Evolutionary conservation across 2,113 vertebrate genomes (phyloP).

Genomic region (Microtus ochrogaster): DNA sequence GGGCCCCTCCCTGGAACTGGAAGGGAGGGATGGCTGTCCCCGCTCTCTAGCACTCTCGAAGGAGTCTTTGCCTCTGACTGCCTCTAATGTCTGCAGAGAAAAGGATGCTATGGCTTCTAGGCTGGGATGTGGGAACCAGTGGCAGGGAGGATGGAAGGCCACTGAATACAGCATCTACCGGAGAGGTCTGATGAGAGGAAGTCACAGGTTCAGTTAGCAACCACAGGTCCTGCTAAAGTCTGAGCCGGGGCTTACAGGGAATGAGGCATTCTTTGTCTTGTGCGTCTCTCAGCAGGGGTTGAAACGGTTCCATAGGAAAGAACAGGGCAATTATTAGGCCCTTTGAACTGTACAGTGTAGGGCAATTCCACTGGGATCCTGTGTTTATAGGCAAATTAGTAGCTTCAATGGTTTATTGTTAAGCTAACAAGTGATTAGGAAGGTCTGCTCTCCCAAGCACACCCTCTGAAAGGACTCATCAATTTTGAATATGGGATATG

Average conservation of each 20-base stretch:
- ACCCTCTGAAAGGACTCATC: constrained; percentile 58
- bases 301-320: constrained; percentile 78
- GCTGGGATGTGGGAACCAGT: background rate
- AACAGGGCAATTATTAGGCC: constrained; percentile 80
- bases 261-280: constrained; percentile 78
- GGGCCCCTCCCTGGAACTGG: background rate
- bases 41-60: background rate
- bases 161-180: background rate
- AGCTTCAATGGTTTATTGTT: constrained; percentile 67
- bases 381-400: constrained; percentile 81
- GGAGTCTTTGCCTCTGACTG: background rate
- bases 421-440: constrained; percentile 79
- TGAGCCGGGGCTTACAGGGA: constrained; percentile 64
- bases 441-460: constrained; percentile 60
- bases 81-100: background rate
- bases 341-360: constrained; percentile 79
- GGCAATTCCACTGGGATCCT: constrained; percentile 67
- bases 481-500: constrained; percentile 49
- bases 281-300: constrained; percentile 83
- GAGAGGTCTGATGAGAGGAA: constrained; percentile 20
- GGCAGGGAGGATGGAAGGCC: background rate
- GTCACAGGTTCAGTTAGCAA: constrained; percentile 36
- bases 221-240: constrained; percentile 56
- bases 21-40: background rate
- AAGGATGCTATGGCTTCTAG: background rate